Base-by-base conservation (phyloP, 2,113 vertebrate genomes). In the Psephotus haematonotus region DNA sequence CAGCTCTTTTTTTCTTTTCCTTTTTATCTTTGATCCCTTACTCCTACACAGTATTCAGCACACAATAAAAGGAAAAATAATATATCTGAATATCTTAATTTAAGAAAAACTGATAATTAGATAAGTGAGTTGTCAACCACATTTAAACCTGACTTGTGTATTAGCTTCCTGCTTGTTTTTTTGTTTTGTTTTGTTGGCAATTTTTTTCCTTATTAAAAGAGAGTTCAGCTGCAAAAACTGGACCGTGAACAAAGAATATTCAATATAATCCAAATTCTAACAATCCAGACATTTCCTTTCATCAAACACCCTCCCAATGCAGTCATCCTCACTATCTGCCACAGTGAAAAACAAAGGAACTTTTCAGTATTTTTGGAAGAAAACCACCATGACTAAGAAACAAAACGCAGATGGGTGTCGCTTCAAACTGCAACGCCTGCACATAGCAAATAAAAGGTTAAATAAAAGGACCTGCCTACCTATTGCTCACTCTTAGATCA, bases 311-410 rank as follows among this genome's bases (percentile, higher is more conserved):
- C 57, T 95, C 31, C 59, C 64, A 71, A 4, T n/a, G 35, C n/a
- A 74, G 52, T 86, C 82, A 86, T 84, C 46, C 44, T 91, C 31
- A 39, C 35, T 93, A 84, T 91, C 78, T 53, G 25, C 44, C 39
- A 53, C 28, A 68, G 39, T 1, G 3, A 43, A 88, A 95, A 95
- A 90, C 76, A 94, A 95, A 86, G 68, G 46, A 81, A 27, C 71
- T 86, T 95, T 92, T 91, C 87, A 95, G 35, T 27, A 46, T 86
- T 85, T 89, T 75, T 92, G 89, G 83, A 95, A 87, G 52, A 95
- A 88, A 96, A 93, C 35, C 57, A 92, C 47, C 49, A 65, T 86
- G 85, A 85, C 82, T 85, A 95, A 94, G 70, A 89, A 92, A 25
- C 57, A 89, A 85, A 93, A 88, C 9, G 47, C 31, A 92, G 72